Evolutionary conservation across 2,797 vertebrate genomes (phyloP), one percentile per base, ranked within the genome.

Genomic region (Hephaestus fuliginosus): DNA sequence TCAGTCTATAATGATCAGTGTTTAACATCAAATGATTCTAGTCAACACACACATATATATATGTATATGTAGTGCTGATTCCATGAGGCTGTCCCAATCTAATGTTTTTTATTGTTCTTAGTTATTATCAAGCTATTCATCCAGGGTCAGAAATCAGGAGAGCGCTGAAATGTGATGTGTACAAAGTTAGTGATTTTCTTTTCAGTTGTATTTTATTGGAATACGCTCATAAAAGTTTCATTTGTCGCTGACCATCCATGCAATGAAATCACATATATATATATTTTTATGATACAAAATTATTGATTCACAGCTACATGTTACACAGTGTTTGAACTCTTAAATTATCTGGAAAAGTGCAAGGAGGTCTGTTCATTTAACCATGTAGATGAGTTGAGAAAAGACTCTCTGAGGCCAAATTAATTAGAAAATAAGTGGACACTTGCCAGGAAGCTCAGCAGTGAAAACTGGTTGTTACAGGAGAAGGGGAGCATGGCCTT

Each of bases 361-460:
- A 86, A 84, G 75, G 84, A 83, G 78, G 81, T 90, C 87, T 91
- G 87, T 87, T 91, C 79, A 84, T 93, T 91, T 92, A 88, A 79
- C 86, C 82, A 91, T 79, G 71, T 84, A 87, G 90, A 93, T 89
- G 82, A 93, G 85, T 74, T 89, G 82, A 88, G 90, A 91, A 92
- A 93, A 90, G 80, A 88, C 73, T 86, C 89, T 91, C 86, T 87
- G 89, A 91, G 91, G 93, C 93, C 91, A 92, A 84, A 93, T 95
- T 95, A 95, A 95, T 94, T 93, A 90, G 93, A 89, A 91, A 94
- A 91, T 88, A 88, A 92, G 75, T 94, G 93, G 93, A 92, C 81
- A 82, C 82, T 89, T 93, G 93, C 94, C 94, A 95, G 91, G 84
- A 88, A 92, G 86, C 89, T 85, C 81, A 90, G 89, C 88, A 83